Base-by-base conservation (phyloP, 64 coral and sea anemone genomes). In the Dendrophyllia cribrosa region DNA sequence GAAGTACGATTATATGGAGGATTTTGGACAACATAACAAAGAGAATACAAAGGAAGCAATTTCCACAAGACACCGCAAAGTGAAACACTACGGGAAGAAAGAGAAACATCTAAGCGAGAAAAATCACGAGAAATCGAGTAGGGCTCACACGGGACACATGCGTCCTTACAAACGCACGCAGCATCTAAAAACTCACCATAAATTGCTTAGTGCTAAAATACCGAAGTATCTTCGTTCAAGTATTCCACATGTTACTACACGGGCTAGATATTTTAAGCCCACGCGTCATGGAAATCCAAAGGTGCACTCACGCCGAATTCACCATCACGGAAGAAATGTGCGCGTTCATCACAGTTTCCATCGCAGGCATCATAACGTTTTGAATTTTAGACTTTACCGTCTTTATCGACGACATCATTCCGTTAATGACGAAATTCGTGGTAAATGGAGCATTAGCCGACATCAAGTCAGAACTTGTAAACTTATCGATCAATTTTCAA, bases 381-480 rank as follows among this genome's bases (percentile, higher is more conserved):
- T 94, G 10, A 71, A 97, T 70, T 97, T 87, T 62, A 91, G 86
- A 43, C 88, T 82, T 43, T 97, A 97, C 79, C 59, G 66, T 51
- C 95, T 64, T 15, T 97, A 87, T 47, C 86, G 90, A 72, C 73
- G 79, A 26, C 80, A 90, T 22, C 95, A 97, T 46, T 91, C 95
- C 49, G 67, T 97, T 10, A 60, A 91, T 85, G 92, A 97, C 78
- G 95, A 97, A 91, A 67, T 97, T 59, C 88, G 81, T 3, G 95
- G 95, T 2, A 89, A 88, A 61, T 97, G 95, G 95, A 78, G 80
- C 62, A 63, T 70, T 17, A 91, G 91, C 25, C 77, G 84, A 55
- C 79, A 92, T 63, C 89, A 61, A 43, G 66, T 93, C 43, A 91
- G 79, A 51, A 72, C 75, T 70, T 97, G 95, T 49, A 94, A 90